Conservation (phyloP, 2,888 invertebrate genomes). For the Morinoia aosen region DNA sequence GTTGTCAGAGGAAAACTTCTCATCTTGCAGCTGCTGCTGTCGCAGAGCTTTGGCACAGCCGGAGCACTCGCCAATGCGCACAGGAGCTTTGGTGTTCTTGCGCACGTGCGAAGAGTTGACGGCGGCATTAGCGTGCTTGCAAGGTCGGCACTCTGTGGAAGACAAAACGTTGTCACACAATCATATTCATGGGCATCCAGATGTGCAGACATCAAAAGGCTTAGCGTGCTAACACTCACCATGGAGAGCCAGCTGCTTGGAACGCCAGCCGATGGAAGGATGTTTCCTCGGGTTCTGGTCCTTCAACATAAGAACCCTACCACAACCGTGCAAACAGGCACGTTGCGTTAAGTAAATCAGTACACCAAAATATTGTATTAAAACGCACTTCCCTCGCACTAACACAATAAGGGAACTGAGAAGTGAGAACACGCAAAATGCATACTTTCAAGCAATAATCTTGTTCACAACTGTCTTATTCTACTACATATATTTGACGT, state of each 20-base stretch:
- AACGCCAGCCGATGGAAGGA: not conserved
- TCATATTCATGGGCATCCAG: not conserved
- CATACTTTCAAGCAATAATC: too few species aligned
- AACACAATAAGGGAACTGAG: too few species aligned
- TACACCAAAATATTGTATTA: too few species aligned
- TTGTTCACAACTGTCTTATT: too few species aligned
- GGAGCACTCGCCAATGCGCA: slow-evolving; percentile 62
- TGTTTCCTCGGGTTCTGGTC: not conserved
- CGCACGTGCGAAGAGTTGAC: slow-evolving; percentile 60
- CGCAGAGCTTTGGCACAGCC: slow-evolving; percentile 59
- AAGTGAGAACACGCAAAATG: too few species aligned
- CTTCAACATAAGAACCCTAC: too few species aligned
- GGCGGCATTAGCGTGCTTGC: slow-evolving; percentile 62
- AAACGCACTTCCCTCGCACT: too few species aligned
- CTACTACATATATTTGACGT: too few species aligned
- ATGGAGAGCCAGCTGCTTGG: not conserved
- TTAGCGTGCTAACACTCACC: not conserved
- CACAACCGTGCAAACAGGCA: too few species aligned
- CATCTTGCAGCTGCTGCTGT: not conserved
- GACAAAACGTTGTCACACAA: not conserved
- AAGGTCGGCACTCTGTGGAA: slow-evolving; percentile 61
- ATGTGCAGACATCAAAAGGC: not conserved
- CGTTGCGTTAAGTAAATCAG: too few species aligned
- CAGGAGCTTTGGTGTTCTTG: slow-evolving; percentile 58
- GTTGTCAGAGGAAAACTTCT: not conserved